A percentile compares a stretch with the other conserved stretches of the same genome.
Evolutionary conservation across 37 sponge, comb jelly and placozoan genomes (phyloP).

Genomic region (Oopsacas minuta): DNA sequence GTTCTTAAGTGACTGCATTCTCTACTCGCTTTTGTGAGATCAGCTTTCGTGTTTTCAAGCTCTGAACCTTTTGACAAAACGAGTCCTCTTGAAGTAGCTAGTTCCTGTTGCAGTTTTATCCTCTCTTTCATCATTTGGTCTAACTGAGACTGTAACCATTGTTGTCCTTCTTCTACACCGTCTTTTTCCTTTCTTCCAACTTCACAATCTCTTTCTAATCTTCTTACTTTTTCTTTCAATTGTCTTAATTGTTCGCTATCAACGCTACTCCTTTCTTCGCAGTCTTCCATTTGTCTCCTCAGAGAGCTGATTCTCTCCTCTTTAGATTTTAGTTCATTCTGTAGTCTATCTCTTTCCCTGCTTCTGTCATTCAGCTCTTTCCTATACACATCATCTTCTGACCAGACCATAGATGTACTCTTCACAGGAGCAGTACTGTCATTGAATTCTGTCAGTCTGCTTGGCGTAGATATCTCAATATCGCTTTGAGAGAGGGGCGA

Average conservation of each 20-base stretch:
- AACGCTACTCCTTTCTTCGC: neutral
- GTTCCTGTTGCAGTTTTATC: conserved; percentile 2
- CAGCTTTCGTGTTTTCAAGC: neutral
- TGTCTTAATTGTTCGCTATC: neutral
- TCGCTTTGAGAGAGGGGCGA: neutral
- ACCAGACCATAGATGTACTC: neutral
- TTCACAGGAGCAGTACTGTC: neutral
- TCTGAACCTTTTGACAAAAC: neutral
- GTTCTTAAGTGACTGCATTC: neutral
- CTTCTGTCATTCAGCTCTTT: conserved; percentile 14
- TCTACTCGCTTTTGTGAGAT: neutral
- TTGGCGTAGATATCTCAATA: neutral
- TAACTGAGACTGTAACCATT: conserved; percentile 4
- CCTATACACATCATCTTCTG: neutral
- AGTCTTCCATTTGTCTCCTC: neutral
- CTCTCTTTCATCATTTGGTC: conserved; percentile 15
- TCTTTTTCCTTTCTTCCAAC: neutral
- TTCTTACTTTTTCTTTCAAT: neutral
- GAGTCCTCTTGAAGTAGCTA: neutral
- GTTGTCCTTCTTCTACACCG: neutral
- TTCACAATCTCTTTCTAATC: conserved; percentile 1
- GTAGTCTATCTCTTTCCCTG: neutral
- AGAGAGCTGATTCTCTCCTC: neutral
- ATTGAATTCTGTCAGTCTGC: neutral
- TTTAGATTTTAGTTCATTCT: neutral